Evolutionary conservation across 1,140 invertebrate species (phyloP).

Genomic region (Elysia chlorotica): DNA sequence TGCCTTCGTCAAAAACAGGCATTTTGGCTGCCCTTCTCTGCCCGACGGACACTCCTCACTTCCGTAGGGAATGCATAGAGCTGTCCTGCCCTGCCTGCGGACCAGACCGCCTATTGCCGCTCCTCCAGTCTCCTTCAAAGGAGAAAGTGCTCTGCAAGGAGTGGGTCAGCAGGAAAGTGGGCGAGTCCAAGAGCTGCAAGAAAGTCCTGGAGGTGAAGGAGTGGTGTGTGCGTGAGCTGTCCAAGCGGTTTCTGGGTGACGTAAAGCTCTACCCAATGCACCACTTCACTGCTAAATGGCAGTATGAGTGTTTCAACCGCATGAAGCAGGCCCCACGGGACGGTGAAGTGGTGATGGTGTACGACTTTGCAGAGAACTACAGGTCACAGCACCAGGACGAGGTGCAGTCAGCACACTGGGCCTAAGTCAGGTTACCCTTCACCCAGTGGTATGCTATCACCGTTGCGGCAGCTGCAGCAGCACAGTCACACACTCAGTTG

Average conservation of each 20-base stretch:
- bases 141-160: not conserved
- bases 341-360: not conserved
- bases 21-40: not conserved
- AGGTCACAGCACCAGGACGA: not conserved
- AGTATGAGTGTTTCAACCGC: not conserved
- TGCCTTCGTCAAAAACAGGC: not conserved
- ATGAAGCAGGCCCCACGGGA: not conserved
- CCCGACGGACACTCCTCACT: not conserved
- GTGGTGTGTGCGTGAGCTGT: not conserved
- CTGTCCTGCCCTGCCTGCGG: not conserved
- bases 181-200: not conserved
- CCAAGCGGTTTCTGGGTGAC: not conserved
- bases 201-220: not conserved
- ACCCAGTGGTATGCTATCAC: not conserved
- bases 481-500: not conserved
- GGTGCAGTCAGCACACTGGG: not conserved
- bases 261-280: not conserved
- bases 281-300: not conserved
- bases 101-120: not conserved
- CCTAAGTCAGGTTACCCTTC: not conserved
- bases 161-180: not conserved
- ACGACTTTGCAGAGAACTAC: not conserved
- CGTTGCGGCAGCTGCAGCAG: not conserved
- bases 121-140: not conserved
- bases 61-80: not conserved